These are phyloP conservation scores for Oceanites oceanicus DNA, from an alignment of 2,113 vertebrate genomes.

Conservation along the genomic window DNA sequence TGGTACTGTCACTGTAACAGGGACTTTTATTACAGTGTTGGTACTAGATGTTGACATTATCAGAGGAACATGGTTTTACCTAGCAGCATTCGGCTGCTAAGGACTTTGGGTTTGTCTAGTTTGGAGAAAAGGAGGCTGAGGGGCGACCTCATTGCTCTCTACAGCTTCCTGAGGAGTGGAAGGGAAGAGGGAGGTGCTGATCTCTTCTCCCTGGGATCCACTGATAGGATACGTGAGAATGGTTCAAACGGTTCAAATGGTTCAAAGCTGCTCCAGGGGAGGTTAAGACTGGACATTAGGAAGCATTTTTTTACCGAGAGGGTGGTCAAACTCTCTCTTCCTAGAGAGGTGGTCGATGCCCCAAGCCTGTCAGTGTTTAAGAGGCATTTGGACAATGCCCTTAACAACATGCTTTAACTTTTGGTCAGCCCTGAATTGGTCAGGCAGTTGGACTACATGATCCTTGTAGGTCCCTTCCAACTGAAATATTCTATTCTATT, in stretches of 20 bases:
- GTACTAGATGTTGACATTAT: neutral
- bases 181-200: neutral
- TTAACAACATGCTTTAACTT: neutral
- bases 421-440: neutral
- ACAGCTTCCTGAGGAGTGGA: neutral
- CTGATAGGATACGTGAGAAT: neutral
- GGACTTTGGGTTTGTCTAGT: neutral
- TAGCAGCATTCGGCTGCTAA: neutral
- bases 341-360: neutral
- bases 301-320: neutral
- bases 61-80: neutral
- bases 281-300: neutral
- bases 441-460: neutral
- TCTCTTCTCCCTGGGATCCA: neutral
- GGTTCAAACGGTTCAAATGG: neutral
- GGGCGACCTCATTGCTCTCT: neutral
- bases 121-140: neutral
- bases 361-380: neutral
- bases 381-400: neutral
- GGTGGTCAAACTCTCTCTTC: neutral
- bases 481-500: neutral
- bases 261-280: neutral
- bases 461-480: neutral
- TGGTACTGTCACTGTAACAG: neutral
- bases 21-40: neutral